Evolutionary conservation across 2,113 vertebrate genomes (phyloP), one percentile per base, ranked within the genome.

Genomic region (Furnarius figulus): DNA sequence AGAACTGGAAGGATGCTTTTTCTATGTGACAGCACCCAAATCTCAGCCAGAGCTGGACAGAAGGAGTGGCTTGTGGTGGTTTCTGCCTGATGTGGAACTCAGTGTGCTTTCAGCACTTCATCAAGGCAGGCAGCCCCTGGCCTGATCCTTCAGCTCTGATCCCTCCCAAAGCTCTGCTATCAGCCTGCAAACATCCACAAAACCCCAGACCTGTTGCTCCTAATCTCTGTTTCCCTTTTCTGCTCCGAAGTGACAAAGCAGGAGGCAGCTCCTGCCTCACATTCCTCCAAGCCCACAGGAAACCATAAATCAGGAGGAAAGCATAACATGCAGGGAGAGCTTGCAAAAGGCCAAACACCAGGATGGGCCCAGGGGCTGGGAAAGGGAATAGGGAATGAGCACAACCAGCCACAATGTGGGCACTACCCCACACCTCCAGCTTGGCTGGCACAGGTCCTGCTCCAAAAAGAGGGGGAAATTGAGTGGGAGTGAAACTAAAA

Each of bases 231-330:
- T 95, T 82, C 81, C 35, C 81, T 85, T 74, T 82, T 93, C 75
- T 75, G 75, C 87, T 82, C 81, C 12, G 4, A 84, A 87, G 76
- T 86, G 95, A 93, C 90, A 78, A 74, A 88, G 88, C 35, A 25
- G 87, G 91, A 94, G 14, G 12, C 79, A 70, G 18, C 66, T 94
- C 83, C 91, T 62, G 91, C 94, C 93, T 87, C 71, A 9, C 84
- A 93, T 97, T 97, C 95, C 96, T 89, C 59, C 30, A 7, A 72
- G 75, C 96, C 90, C 95, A 96, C 94, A 96, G 97, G 96, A 97
- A 97, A 91, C 73, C 59, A 58, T 90, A 93, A 97, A 96, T 91
- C 90, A 84, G 90, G 44, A 53, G 89, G 40, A 81, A 96, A 89
- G 39, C 86, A 75, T 22, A 93, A 93, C 81, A 92, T 30, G 55